Evolutionary conservation across 1,140 invertebrate genomes (phyloP).

Genomic region (Agrilus planipennis): DNA sequence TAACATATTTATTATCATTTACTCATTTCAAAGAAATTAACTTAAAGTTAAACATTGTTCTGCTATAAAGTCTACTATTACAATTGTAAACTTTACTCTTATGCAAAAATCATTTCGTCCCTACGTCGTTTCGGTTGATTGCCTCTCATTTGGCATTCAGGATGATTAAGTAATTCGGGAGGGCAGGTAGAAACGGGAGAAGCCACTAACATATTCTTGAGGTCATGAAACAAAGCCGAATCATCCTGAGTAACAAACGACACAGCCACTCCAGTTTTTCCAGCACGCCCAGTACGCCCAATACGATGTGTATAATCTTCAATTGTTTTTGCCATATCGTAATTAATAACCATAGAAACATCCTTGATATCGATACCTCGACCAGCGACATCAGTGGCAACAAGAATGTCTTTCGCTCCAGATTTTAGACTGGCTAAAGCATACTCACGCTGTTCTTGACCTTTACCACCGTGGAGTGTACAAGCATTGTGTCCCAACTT

Average conservation of each 20-base stretch:
- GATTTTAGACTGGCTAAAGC: slow-evolving; percentile 91
- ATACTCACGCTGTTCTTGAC: slow-evolving; percentile 98
- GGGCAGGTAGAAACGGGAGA: slow-evolving; percentile 94
- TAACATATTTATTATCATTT: too few species aligned
- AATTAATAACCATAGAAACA: slow-evolving; percentile 97
- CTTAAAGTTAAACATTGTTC: too few species aligned
- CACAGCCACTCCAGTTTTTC: slow-evolving; percentile 91
- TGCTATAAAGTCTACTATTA: too few species aligned
- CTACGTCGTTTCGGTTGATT: slow-evolving; percentile 86
- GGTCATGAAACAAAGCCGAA: slow-evolving; percentile 88
- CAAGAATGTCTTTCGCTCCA: slow-evolving; percentile 92
- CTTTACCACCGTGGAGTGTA: slow-evolving; percentile 98
- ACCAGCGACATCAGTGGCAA: slow-evolving; percentile 99
- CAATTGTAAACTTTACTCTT: too few species aligned
- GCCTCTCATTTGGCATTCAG: slow-evolving; percentile 96
- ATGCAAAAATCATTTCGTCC: slow-evolving; percentile 92
- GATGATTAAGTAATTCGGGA: slow-evolving; percentile 94
- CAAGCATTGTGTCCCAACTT: slow-evolving; percentile 95
- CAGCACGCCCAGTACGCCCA: slow-evolving; percentile 96
- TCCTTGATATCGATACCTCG: slow-evolving; percentile 99
- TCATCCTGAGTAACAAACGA: slow-evolving; percentile 97
- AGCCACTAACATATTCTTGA: slow-evolving; percentile 81
- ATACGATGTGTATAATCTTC: slow-evolving; percentile 99
- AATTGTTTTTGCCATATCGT: slow-evolving; percentile 99
- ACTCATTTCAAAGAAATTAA: too few species aligned